Percentiles rank a stretch among this genome's conserved stretches.
Evolutionary conservation across 2,797 vertebrate genomes (phyloP).

Genomic region (Hylomyscus alleni): DNA sequence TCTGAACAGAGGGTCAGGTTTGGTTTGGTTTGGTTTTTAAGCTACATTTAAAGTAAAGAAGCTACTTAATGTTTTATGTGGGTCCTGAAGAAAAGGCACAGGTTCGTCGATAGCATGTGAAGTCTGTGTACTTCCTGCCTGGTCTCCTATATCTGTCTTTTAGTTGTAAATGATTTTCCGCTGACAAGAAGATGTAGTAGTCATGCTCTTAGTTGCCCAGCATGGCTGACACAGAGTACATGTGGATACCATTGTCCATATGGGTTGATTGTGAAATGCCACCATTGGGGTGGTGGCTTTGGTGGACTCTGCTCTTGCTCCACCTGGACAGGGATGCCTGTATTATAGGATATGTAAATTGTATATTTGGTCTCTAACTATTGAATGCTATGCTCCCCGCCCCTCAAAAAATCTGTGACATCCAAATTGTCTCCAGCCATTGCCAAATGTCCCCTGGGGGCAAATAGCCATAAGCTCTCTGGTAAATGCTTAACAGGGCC

Average conservation of each 20-base stretch:
- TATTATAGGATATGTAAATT: not conserved
- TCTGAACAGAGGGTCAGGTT: not conserved
- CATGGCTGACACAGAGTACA: not conserved
- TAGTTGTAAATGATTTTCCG: not conserved
- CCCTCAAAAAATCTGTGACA: not conserved
- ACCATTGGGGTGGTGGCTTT: not conserved
- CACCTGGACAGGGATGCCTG: not conserved
- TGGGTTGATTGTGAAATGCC: not conserved
- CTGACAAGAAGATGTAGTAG: not conserved
- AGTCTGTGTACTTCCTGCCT: not conserved
- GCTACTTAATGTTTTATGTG: not conserved
- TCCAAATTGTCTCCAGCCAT: not conserved
- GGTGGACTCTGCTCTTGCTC: not conserved
- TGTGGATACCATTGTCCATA: not conserved
- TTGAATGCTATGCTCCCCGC: not conserved
- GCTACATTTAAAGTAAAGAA: constrained; percentile 47
- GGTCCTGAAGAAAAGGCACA: constrained; percentile 68
- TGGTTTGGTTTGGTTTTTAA: not conserved
- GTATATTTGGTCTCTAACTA: not conserved
- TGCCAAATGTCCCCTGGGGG: not conserved
- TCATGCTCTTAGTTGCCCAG: not conserved
- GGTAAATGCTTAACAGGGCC: not conserved
- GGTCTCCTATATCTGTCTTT: constrained; percentile 9
- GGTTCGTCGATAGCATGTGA: constrained; percentile 36
- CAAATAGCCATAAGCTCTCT: not conserved